phyloP scores from a whole-genome alignment of 2,888 invertebrate species.

The Amblyjoppa proteus region DNA sequence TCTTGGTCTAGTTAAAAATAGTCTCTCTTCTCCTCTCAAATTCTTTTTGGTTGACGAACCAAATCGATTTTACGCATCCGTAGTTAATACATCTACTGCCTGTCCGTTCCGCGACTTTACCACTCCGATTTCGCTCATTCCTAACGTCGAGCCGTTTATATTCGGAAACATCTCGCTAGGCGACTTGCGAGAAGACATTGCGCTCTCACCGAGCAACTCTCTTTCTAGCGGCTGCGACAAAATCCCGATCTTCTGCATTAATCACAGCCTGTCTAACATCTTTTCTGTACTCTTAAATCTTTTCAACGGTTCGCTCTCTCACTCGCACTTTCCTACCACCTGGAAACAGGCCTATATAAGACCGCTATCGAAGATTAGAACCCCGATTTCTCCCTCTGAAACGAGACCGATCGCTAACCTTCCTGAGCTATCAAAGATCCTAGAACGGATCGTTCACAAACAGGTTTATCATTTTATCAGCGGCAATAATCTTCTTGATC shows the following conservation, averaged over 20 bases:
- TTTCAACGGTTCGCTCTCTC: neutral
- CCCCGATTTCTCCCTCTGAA: slow-evolving; percentile 20
- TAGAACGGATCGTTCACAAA: slow-evolving; percentile 20
- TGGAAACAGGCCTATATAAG: neutral
- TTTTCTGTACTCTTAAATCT: neutral
- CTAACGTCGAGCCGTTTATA: neutral
- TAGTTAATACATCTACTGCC: neutral
- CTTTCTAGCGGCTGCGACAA: neutral
- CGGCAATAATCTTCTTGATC: slow-evolving; percentile 6
- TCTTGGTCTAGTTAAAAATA: neutral
- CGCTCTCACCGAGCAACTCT: neutral
- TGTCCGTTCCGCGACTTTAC: neutral
- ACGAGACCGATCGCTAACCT: slow-evolving; percentile 47
- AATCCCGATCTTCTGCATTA: neutral
- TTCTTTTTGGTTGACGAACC: neutral
- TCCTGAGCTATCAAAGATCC: slow-evolving; percentile 41
- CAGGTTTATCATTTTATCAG: neutral
- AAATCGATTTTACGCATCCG: neutral
- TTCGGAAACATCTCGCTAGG: neutral
- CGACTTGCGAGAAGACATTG: neutral
- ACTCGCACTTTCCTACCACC: neutral
- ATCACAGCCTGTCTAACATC: neutral
- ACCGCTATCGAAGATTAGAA: slow-evolving; percentile 13
- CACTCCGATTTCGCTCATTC: neutral
- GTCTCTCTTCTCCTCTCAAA: neutral